Evolutionary conservation across 2,888 invertebrate species (phyloP).

Genomic region (Drosophila ezoana): DNA sequence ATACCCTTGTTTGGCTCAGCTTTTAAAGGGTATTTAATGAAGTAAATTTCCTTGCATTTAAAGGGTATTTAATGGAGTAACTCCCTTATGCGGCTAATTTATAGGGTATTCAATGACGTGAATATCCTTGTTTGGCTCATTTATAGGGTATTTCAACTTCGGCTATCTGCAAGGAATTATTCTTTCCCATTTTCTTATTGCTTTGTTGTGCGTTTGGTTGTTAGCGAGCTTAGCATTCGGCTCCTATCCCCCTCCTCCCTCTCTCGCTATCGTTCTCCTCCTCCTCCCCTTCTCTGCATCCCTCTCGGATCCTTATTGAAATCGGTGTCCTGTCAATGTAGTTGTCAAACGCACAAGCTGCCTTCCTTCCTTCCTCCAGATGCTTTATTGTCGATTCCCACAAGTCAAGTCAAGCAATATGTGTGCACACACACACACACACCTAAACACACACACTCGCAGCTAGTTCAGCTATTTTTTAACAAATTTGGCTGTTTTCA

Average conservation of each 20-base stretch:
- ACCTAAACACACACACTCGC: slow-evolving; percentile 8
- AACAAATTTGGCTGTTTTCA: no score
- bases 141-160: no score
- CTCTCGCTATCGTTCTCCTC: background rate
- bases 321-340: slow-evolving; percentile 57
- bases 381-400: slow-evolving; percentile 38
- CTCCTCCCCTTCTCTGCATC: background rate
- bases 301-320: slow-evolving; percentile 32
- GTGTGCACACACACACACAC: slow-evolving; percentile 4
- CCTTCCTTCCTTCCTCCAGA: slow-evolving; percentile 9
- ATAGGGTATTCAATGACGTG: no score
- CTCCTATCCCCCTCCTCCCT: background rate
- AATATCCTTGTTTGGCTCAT: no score
- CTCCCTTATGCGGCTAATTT: no score
- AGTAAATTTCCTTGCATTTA: no score
- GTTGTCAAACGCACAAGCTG: slow-evolving; percentile 42
- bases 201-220: slow-evolving; percentile 14
- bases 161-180: no score
- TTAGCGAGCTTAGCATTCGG: slow-evolving; percentile 24
- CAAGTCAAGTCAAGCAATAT: slow-evolving; percentile 23
- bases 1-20: no score
- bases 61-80: no score
- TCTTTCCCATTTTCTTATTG: no score
- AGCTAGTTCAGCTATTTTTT: background rate
- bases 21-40: no score